Percentiles rank a stretch among this genome's conserved stretches.
Evolutionary conservation across 2,113 vertebrate species (phyloP).

Genomic region (Oncorhynchus tshawytscha): DNA sequence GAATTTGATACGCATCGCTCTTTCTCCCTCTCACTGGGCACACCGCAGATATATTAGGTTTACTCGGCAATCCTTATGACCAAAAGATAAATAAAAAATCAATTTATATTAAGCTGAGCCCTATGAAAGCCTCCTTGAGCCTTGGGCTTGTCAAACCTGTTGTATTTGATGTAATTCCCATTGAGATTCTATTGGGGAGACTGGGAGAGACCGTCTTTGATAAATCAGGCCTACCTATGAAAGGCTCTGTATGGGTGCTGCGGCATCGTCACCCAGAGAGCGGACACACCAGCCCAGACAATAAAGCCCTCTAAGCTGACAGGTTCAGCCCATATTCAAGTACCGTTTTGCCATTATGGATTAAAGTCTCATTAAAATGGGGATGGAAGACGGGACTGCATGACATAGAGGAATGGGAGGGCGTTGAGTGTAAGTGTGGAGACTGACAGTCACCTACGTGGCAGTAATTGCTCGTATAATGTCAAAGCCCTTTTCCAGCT

Average conservation of each 20-base stretch:
- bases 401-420: not conserved
- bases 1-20: conserved; percentile 48
- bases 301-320: not conserved
- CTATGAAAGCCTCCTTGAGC: conserved; percentile 46
- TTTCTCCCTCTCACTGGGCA: conserved; percentile 18
- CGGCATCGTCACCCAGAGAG: conserved; percentile 6
- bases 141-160: conserved; percentile 43
- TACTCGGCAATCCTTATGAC: conserved; percentile 45
- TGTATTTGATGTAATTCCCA: conserved; percentile 52
- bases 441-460: not conserved
- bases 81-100: conserved; percentile 42
- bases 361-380: not conserved
- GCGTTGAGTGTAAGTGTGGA: not conserved
- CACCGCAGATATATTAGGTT: conserved; percentile 57
- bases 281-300: conserved; percentile 6
- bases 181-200: conserved; percentile 35
- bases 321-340: not conserved
- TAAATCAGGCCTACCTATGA: no score
- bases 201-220: conserved; percentile 19
- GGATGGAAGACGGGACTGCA: not conserved
- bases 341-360: not conserved
- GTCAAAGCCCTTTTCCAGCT: not conserved
- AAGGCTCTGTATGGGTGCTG: not conserved
- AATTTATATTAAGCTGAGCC: conserved; percentile 56
- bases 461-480: not conserved